Evolutionary conservation across 2,888 invertebrate genomes (phyloP), one percentile per base, ranked within the genome.

Genomic region (Drosophila birchii): DNA sequence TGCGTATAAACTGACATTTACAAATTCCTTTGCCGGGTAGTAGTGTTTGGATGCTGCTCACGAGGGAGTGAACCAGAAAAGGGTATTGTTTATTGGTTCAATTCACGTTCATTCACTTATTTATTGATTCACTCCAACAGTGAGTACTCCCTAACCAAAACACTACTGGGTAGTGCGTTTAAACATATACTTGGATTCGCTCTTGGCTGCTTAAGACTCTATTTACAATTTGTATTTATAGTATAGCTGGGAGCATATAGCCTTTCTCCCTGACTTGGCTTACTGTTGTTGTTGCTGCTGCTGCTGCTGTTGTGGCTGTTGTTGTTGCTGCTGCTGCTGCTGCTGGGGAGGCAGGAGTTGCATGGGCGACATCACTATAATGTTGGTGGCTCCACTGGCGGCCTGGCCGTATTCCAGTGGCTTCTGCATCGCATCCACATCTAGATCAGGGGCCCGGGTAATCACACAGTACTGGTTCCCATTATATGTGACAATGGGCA

Each of bases 391-490:
- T 49, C 75, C 68, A 34, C 47, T 45, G 18, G 71, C 72, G 29
- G 72, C 64, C 47, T 85, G 82, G 57, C 88, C 87, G 69, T 85
- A 85, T 34, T 89, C 86, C 63, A 89, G 72, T 16, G 84, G 77
- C 78, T 86, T 86, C 69, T 87, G 88, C 86, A 87, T 87, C 59
- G 80, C 76, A 76, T 80, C 83, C 56, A 86, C 78, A 80, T 86
- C 81, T 77, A 89, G 76, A 74, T 90, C 91, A 47, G 91, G 79
- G 57, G 80, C 88, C 44, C 91, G 85, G 32, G 91, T 89, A 58
- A 91, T 91, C 73, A 91, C 91, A 78, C 91, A 91, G 80, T 91
- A 91, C 70, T 87, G 87, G 72, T 90, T 91, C 47, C 91, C 91
- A 61, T 91, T 91, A 70, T 91, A 91, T 76, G 91, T 90, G 80